These are phyloP conservation scores for Halcyon badia DNA, from an alignment of 2,797 vertebrate species.

Conservation along the genomic window DNA sequence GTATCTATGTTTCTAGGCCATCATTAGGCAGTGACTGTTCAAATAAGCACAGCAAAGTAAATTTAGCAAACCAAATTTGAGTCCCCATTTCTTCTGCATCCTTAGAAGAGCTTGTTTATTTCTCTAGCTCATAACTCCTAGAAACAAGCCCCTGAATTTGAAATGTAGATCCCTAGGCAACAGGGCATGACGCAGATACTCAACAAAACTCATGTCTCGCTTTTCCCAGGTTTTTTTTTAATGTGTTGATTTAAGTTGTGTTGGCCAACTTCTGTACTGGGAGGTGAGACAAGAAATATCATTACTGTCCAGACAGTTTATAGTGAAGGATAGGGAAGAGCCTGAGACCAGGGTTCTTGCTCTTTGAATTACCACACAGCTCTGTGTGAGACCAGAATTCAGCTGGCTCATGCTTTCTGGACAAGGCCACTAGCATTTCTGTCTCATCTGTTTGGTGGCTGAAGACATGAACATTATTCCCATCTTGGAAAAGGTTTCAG, in stretches of 20 bases:
- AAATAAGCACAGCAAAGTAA: background rate
- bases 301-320: background rate
- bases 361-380: background rate
- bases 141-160: conserved; percentile 17
- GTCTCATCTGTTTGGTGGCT: background rate
- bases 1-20: background rate
- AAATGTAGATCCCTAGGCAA: conserved; percentile 51
- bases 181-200: background rate
- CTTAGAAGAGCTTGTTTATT: conserved; percentile 9
- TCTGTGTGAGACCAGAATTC: background rate
- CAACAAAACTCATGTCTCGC: background rate
- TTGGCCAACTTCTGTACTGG: background rate
- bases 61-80: background rate
- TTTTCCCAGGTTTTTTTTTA: background rate
- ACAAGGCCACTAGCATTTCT: background rate
- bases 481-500: conserved; percentile 1
- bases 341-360: background rate
- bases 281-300: background rate
- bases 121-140: background rate
- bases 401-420: background rate
- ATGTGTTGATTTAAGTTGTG: background rate
- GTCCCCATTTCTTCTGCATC: background rate
- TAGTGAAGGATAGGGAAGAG: background rate
- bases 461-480: background rate
- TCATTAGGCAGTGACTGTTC: background rate